Percentiles rank a stretch among this genome's conserved stretches.
These are phyloP conservation scores for Mastigias papua DNA, from an alignment of 30 jellyfish, hydroid and myxozoan species.

Conservation along the genomic window DNA sequence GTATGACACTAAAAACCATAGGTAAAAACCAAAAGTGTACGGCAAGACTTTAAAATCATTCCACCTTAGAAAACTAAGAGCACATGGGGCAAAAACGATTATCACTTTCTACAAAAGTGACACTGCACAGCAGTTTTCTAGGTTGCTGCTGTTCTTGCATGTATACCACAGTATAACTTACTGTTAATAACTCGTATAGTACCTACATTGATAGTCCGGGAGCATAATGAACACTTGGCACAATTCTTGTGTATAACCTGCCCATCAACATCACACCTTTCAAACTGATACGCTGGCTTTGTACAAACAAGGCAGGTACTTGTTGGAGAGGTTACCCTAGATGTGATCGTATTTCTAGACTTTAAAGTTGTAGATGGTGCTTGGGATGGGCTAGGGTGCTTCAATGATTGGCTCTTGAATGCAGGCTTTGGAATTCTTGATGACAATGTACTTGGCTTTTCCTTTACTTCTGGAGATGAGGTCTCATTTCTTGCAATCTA, in stretches of 20 bases:
- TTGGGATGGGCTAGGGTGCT: slow-evolving; percentile 3
- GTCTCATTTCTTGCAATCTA: not conserved
- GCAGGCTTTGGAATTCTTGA: slow-evolving; percentile 78
- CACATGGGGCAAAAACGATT: too few relatives aligned
- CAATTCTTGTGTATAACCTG: slow-evolving; percentile 76
- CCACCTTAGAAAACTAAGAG: too few relatives aligned
- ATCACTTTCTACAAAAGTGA: too few relatives aligned
- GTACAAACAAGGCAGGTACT: slow-evolving; percentile 82
- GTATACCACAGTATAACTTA: slow-evolving; percentile 77
- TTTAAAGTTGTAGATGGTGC: slow-evolving; percentile 34
- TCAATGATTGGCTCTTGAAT: slow-evolving; percentile 61
- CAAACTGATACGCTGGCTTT: slow-evolving; percentile 77
- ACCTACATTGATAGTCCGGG: slow-evolving; percentile 83
- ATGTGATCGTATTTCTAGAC: slow-evolving; percentile 36
- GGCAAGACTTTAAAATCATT: too few relatives aligned
- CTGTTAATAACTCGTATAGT: slow-evolving; percentile 59
- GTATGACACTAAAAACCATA: not conserved
- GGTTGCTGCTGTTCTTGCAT: slow-evolving; percentile 59
- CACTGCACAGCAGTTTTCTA: too few relatives aligned
- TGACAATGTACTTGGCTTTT: slow-evolving; percentile 34
- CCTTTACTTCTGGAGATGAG: slow-evolving; percentile 45
- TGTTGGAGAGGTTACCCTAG: slow-evolving; percentile 63
- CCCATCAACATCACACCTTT: slow-evolving; percentile 82
- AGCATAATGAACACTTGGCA: slow-evolving; percentile 84
- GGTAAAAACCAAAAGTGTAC: not conserved